Base-by-base conservation (phyloP, 2,113 vertebrate genomes). In the Eolophus roseicapilla region DNA sequence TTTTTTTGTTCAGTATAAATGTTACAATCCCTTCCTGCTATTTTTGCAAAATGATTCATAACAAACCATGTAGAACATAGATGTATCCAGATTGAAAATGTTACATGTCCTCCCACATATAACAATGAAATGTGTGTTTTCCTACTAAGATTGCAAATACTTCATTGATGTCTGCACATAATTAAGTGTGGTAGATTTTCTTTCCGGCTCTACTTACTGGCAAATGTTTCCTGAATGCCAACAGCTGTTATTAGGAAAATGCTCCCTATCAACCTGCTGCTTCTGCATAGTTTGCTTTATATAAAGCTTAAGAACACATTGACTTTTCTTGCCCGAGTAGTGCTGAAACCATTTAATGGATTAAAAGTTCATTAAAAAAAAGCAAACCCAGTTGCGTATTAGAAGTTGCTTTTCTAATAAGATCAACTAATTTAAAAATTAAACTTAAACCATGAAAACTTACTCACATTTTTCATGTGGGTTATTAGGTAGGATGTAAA, bases 151-250 rank as follows among this genome's bases (percentile, higher is more conserved):
- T 70, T 96, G 92, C 90, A 92, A 92, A 96, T 93, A 88, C 68
- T 93, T 96, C 93, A 74, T 80, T 97, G 96, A 86, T 94, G 71
- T 88, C 88, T 93, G 64, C 60, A 50, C 86, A 74, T 90, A 93
- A 93, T 95, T 93, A 86, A 92, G 86, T 2, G 18, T 93, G 90
- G 88, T 90, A 93, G 55, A 68, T 96, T 93, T 94, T 92, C 33
- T 90, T 96, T 93, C 90, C 1, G 27, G 76, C 90, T 86, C 3
- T 47, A 37, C 73, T 90, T 88, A 43, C 50, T 84, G 29, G 77
- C 47, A 92, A 96, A 93, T 93, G 68, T 83, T 95, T 96, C 82
- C n/a, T 92, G 85, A 96, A 93, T 93, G 92, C 88, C 92, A 94
- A 6, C 94, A 95, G 87, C 94, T 95, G 95, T 69, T 95, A 85